Conservation (phyloP, 2,888 invertebrate species). For the Cartodere bifasciata region DNA sequence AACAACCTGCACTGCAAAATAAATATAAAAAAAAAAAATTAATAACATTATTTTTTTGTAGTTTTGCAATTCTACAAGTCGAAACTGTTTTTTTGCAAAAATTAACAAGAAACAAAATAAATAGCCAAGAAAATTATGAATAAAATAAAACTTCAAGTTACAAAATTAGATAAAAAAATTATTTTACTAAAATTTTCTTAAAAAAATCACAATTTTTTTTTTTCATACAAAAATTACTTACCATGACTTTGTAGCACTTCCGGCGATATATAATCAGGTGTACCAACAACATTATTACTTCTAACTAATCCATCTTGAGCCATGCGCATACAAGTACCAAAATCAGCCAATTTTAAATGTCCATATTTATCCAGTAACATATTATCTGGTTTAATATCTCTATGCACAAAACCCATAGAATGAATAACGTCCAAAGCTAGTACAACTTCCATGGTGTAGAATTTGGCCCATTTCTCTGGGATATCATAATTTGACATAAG, state of each 20-base stretch:
- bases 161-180: neutral
- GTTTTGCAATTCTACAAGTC: too few relatives aligned
- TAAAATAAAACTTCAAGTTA: too few relatives aligned
- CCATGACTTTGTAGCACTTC: slow-evolving; percentile 97
- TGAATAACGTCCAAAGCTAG: slow-evolving; percentile 96
- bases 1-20: too few relatives aligned
- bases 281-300: slow-evolving; percentile 97
- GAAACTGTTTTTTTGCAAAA: too few relatives aligned
- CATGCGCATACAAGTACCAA: slow-evolving; percentile 99
- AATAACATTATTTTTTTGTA: too few relatives aligned
- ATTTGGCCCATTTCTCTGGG: slow-evolving; percentile 63
- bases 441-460: slow-evolving; percentile 37
- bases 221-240: too few relatives aligned
- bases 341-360: slow-evolving; percentile 97
- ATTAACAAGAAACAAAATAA: too few relatives aligned
- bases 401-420: slow-evolving; percentile 90
- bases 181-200: too few relatives aligned
- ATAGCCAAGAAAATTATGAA: too few relatives aligned
- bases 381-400: slow-evolving; percentile 98
- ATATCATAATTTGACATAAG: slow-evolving; percentile 98
- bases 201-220: slow-evolving; percentile 5
- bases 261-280: slow-evolving; percentile 98
- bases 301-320: slow-evolving; percentile 88
- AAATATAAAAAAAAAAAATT: too few relatives aligned
- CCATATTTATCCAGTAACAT: slow-evolving; percentile 93